Conservation (phyloP, 2,888 invertebrate genomes). For the Coremacera marginata region DNA sequence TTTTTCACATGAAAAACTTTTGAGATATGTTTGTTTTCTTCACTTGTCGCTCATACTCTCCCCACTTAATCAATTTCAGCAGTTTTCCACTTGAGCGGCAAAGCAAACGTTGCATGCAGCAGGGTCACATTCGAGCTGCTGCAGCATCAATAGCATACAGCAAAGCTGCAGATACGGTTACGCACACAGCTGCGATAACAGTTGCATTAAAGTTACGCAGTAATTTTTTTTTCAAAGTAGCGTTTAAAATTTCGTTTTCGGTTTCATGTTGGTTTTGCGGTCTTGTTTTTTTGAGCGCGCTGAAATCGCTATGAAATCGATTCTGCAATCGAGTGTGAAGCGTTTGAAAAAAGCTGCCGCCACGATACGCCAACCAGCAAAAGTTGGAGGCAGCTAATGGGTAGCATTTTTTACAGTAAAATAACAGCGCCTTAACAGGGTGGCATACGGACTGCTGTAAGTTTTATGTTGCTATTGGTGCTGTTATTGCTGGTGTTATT, state of each 20-base stretch:
- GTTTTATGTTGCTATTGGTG: constrained; percentile 10
- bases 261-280: constrained; percentile 16
- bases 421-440: constrained; percentile 32
- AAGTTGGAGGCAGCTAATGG: background rate
- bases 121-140: background rate
- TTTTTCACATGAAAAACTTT: no score
- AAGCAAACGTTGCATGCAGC: background rate
- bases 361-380: background rate
- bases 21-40: no score
- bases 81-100: constrained; percentile 19
- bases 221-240: background rate
- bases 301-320: constrained; percentile 2
- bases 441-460: background rate
- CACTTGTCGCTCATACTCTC: no score
- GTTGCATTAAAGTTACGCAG: background rate
- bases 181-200: background rate
- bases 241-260: constrained; percentile 21
- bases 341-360: background rate
- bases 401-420: background rate
- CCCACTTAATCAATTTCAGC: background rate
- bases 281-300: background rate
- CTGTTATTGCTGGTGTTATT: background rate
- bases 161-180: constrained; percentile 2
- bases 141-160: background rate
- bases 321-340: constrained; percentile 25